Base-by-base conservation (phyloP, 2,797 vertebrate genomes). In the Sternarchorhynchus goeldii region DNA sequence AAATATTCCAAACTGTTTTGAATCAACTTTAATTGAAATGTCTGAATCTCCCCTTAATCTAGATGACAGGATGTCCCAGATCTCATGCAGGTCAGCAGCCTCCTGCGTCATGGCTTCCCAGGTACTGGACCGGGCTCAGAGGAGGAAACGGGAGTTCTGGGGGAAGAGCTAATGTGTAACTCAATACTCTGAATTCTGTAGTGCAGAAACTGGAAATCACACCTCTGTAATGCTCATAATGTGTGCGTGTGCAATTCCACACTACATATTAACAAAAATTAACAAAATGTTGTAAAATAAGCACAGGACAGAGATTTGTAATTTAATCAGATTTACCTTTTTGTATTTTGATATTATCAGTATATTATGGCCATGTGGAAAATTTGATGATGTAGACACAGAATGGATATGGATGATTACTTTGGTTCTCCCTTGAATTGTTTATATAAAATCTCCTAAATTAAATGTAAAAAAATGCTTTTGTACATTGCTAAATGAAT, bases 111-210 rank as follows among this genome's bases (percentile, higher is more conserved):
- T 88, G 68, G 95, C 95, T 0, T 93, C 93, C 81, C 91, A 94
- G 82, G 87, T 95, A 68, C 82, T 96, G 85, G 91, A 93, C 78
- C 91, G 94, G 79, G 94, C 95, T 81, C 93, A 92, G 83, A 95
- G 88, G 86, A 93, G 95, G 82, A 94, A 91, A 79, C 89, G 94
- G 29, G 88, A 91, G 81, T 96, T 96, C 84, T 96, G 95, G 95
- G 86, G 91, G 81, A 94, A 94, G 85, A 89, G 75, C 58, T 76
- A 64, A 72, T 45, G 29, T 67, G 69, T 34, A 70, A 70, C 62
- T 62, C 32, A 71, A 39, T 14, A 1, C 21, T 8, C 12, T 5
- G 67, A 2, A 45, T 36, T 57, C 50, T 45, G 50, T 29, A 62
- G 32, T 50, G 34, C 20, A 36, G 5, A 53, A 1, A 32, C 16